Evolutionary conservation across 2,888 invertebrate species (phyloP).

Genomic region (Endomychus coccineus): DNA sequence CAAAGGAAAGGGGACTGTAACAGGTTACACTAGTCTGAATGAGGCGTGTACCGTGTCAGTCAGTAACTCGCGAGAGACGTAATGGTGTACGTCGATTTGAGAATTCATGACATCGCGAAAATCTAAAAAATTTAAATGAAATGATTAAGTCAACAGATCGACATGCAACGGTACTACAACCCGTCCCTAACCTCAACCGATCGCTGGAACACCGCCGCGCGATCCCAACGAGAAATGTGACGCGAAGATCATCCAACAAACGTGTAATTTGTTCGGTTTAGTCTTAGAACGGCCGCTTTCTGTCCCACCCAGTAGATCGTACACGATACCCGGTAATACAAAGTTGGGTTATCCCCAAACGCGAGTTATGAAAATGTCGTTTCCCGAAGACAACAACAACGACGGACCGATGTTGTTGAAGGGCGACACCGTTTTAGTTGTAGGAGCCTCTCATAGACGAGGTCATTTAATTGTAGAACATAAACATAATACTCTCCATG

Average conservation of each 20-base stretch:
- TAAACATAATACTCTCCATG: slow-evolving; percentile 60
- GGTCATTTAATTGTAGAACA: slow-evolving; percentile 85
- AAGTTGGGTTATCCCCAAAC: slow-evolving; percentile 90
- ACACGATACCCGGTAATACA: slow-evolving; percentile 84
- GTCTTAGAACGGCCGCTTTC: slow-evolving; percentile 90
- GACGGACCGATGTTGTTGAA: slow-evolving; percentile 62
- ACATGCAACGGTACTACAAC: slow-evolving; percentile 30
- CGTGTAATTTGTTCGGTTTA: slow-evolving; percentile 82
- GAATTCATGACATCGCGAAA: too few species aligned
- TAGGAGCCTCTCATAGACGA: slow-evolving; percentile 77
- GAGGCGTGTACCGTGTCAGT: too few species aligned
- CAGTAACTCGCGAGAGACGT: too few species aligned
- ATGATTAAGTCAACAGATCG: slow-evolving; percentile 6
- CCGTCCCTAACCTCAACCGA: slow-evolving; percentile 82
- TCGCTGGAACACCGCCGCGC: slow-evolving; percentile 79
- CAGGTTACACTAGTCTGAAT: too few species aligned
- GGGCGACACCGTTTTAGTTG: slow-evolving; percentile 80
- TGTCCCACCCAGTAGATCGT: slow-evolving; percentile 81
- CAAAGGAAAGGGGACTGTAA: too few species aligned
- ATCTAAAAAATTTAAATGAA: too few species aligned
- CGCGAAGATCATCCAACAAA: slow-evolving; percentile 81
- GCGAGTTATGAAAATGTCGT: slow-evolving; percentile 84
- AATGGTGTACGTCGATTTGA: too few species aligned
- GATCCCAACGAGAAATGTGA: slow-evolving; percentile 81
- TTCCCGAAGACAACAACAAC: slow-evolving; percentile 52